Percentiles rank a stretch among this genome's conserved stretches.
Evolutionary conservation across 2,113 vertebrate genomes (phyloP).

Genomic region (Perca fluviatilis): DNA sequence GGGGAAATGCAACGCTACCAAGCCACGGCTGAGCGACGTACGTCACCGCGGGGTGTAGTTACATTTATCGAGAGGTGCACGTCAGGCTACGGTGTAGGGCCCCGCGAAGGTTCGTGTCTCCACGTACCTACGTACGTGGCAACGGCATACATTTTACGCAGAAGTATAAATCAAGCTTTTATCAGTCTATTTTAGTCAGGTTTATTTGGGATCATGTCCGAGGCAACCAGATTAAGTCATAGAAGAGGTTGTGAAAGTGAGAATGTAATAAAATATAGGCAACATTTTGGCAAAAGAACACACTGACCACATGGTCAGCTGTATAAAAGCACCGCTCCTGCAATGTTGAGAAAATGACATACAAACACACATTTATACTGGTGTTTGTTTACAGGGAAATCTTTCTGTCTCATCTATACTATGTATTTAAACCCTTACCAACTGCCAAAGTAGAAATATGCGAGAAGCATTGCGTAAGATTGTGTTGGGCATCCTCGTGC

Average conservation of each 20-base stretch:
- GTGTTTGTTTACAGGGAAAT: background rate
- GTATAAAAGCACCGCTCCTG: background rate
- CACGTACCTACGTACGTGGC: too few relatives aligned
- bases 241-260: slow-evolving; percentile 17
- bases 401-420: background rate
- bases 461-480: background rate
- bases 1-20: too few relatives aligned
- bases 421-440: background rate
- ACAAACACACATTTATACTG: background rate
- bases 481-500: background rate
- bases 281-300: background rate
- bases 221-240: slow-evolving; percentile 15
- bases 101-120: too few relatives aligned
- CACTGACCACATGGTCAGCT: background rate
- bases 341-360: background rate
- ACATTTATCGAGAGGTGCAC: too few relatives aligned
- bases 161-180: background rate
- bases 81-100: too few relatives aligned
- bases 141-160: too few relatives aligned
- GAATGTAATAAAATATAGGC: background rate
- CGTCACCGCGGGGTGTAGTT: too few relatives aligned
- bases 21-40: too few relatives aligned
- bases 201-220: slow-evolving; percentile 11
- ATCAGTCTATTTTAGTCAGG: slow-evolving; percentile 2
- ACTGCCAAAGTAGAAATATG: slow-evolving; percentile 8